Conservation (phyloP, 1,140 invertebrate species). For the Drosophila mojavensis region DNA sequence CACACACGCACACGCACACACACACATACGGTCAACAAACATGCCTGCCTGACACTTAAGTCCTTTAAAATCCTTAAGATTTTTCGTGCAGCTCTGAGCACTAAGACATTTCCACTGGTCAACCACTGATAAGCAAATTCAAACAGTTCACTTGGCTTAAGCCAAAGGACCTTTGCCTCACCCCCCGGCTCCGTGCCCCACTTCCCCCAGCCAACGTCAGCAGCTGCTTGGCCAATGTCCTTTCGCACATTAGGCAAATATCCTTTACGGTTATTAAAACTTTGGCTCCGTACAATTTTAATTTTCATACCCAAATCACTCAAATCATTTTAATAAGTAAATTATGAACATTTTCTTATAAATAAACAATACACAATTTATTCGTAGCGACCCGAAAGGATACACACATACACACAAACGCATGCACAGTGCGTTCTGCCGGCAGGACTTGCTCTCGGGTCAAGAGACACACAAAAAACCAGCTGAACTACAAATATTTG, state of each 20-base stretch:
- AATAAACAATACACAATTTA: constrained; percentile 83
- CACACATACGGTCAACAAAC: constrained; percentile 14
- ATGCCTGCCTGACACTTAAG: constrained; percentile 63
- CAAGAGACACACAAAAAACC: constrained; percentile 45
- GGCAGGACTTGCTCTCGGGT: background rate
- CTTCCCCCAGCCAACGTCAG: background rate
- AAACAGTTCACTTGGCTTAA: constrained; percentile 75
- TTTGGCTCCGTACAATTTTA: constrained; percentile 70
- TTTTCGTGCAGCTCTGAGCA: constrained; percentile 50
- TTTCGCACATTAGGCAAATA: constrained; percentile 47
- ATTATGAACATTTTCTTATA: constrained; percentile 79
- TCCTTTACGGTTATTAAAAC: constrained; percentile 77
- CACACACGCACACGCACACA: constrained; percentile 15
- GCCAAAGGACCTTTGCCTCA: constrained; percentile 31
- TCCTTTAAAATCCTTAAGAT: constrained; percentile 71
- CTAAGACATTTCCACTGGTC: constrained; percentile 60
- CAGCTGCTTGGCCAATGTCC: background rate
- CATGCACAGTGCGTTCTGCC: background rate
- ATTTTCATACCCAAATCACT: constrained; percentile 81
- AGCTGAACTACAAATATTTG: constrained; percentile 75
- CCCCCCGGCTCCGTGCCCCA: background rate
- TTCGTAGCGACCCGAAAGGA: constrained; percentile 37
- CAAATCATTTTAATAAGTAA: constrained; percentile 83
- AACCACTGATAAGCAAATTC: constrained; percentile 76
- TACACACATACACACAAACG: background rate